A percentile compares a stretch with the other conserved stretches of the same genome.
Evolutionary conservation across 2,797 vertebrate species (phyloP).

Genomic region (Morelia viridis): DNA sequence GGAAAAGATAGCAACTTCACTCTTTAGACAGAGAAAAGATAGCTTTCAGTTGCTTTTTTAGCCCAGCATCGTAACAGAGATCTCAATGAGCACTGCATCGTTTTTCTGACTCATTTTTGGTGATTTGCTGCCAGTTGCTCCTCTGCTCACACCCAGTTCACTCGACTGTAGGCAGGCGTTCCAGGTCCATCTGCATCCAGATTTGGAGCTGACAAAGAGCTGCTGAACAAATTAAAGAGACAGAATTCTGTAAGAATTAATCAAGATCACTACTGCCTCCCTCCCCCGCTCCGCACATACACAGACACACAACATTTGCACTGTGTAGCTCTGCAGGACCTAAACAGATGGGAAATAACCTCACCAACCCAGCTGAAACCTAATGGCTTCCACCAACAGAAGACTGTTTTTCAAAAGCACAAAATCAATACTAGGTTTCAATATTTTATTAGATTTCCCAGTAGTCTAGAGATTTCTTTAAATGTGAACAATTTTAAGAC

Average conservation of each 20-base stretch:
- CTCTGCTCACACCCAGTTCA: neutral
- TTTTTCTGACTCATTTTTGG: slow-evolving; percentile 17
- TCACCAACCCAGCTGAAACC: slow-evolving; percentile 32
- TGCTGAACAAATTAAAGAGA: slow-evolving; percentile 34
- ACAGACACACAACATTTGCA: neutral
- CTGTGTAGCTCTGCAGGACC: slow-evolving; percentile 36
- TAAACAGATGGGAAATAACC: slow-evolving; percentile 53
- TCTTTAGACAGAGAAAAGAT: neutral
- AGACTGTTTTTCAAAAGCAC: slow-evolving; percentile 39
- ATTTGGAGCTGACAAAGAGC: slow-evolving; percentile 25
- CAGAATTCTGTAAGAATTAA: slow-evolving; percentile 50
- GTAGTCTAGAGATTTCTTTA: neutral
- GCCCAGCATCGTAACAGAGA: neutral
- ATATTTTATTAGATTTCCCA: slow-evolving; percentile 46
- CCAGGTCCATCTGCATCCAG: slow-evolving; percentile 43
- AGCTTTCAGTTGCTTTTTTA: neutral
- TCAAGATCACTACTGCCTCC: slow-evolving; percentile 17
- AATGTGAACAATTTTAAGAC: neutral
- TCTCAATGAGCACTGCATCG: neutral
- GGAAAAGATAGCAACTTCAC: neutral
- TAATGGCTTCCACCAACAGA: slow-evolving; percentile 47
- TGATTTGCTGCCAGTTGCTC: neutral
- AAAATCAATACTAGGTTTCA: slow-evolving; percentile 52
- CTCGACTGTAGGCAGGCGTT: neutral
- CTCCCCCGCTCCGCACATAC: neutral